Conservation (phyloP, 2,797 vertebrate genomes). For the Paratrypauchen microcephalus region DNA sequence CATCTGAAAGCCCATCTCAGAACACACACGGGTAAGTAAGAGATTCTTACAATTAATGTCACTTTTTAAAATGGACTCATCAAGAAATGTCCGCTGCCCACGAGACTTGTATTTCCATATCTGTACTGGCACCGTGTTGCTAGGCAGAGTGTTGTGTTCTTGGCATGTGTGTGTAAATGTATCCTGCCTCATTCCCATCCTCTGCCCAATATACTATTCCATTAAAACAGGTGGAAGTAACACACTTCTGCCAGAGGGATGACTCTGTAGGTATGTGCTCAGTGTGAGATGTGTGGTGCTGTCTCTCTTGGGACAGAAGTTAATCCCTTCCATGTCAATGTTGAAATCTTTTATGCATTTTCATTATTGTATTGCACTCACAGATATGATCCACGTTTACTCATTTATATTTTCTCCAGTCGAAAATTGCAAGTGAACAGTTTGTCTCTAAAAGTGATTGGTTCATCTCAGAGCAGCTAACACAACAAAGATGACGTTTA, state of each 20-base stretch:
- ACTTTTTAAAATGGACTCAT: conserved; percentile 50
- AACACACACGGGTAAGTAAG: conserved; percentile 99
- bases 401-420: not conserved
- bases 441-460: conserved; percentile 34
- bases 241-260: conserved; percentile 72
- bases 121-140: conserved; percentile 71
- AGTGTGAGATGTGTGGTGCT: conserved; percentile 39
- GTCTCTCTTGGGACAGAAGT: conserved; percentile 30
- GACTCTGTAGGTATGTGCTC: conserved; percentile 59
- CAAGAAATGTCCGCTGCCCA: conserved; percentile 32
- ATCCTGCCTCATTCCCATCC: conserved; percentile 70
- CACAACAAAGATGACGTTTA: conserved; percentile 65
- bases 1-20: conserved; percentile 99
- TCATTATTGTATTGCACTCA: conserved; percentile 2
- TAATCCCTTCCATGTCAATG: conserved; percentile 24
- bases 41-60: conserved; percentile 47
- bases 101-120: conserved; percentile 67
- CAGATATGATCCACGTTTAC: conserved; percentile 12
- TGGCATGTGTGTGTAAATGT: conserved; percentile 78
- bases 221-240: conserved; percentile 78
- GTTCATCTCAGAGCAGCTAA: conserved; percentile 64
- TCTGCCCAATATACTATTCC: conserved; percentile 74
- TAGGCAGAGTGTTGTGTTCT: conserved; percentile 77
- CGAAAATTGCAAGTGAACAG: too few relatives aligned
- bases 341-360: conserved; percentile 24